A percentile compares a stretch with the other conserved stretches of the same genome.
Conservation (phyloP, 2,113 vertebrate species). For the Protobothrops mucrosquamatus region DNA sequence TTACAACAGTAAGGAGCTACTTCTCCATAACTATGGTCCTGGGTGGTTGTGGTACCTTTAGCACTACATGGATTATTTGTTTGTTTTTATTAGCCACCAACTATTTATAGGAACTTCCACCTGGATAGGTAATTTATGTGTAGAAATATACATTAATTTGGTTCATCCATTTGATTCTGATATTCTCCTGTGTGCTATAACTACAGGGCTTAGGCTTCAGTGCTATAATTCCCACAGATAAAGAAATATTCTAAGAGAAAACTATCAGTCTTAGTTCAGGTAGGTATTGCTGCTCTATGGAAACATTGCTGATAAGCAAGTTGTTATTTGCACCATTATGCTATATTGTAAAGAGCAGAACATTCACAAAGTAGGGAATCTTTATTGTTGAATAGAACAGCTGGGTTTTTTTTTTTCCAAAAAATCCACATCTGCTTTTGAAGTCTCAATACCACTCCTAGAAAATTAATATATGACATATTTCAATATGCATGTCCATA, state of each 20-base stretch:
- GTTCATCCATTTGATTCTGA: not conserved
- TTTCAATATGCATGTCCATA: not conserved
- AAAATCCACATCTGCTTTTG: not conserved
- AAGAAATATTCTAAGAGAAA: not conserved
- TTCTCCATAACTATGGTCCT: not conserved
- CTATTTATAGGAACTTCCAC: not conserved
- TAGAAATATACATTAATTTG: not conserved
- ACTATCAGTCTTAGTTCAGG: not conserved
- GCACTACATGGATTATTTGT: not conserved
- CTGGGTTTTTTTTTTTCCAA: not conserved
- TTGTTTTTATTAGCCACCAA: not conserved
- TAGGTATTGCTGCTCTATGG: not conserved
- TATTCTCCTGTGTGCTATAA: not conserved
- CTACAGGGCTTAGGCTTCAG: not conserved
- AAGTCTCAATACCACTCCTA: slow-evolving; percentile 10
- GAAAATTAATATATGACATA: slow-evolving; percentile 12
- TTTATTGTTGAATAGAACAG: not conserved
- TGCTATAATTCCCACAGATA: not conserved
- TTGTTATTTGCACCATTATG: not conserved
- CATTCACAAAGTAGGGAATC: fast-evolving
- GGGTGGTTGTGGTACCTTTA: not conserved
- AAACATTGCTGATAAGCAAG: not conserved
- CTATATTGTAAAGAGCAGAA: not conserved
- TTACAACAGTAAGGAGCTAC: not conserved
- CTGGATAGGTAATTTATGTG: not conserved